phyloP scores from a whole-genome alignment of 53 echinoderm and acorn worm species.

The Crossaster papposus region DNA sequence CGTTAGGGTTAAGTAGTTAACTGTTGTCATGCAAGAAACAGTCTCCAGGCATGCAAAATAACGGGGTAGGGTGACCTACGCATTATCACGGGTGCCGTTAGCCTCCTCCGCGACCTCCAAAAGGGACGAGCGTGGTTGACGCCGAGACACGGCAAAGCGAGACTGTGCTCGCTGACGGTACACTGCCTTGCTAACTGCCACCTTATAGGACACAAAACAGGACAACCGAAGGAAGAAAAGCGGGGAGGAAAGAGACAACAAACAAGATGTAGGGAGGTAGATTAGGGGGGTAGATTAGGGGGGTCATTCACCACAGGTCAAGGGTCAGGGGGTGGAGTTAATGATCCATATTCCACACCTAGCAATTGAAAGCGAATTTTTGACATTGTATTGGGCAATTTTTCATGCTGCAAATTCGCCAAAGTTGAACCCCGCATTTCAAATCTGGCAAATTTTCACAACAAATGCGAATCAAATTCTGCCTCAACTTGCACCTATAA shows the following conservation, averaged over 20 bases:
- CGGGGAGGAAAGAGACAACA: neutral
- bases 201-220: constrained; percentile 38
- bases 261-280: neutral
- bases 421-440: too few relatives aligned
- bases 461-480: too few relatives aligned
- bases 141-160: constrained; percentile 76
- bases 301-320: neutral
- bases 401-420: too few relatives aligned
- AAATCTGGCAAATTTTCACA: too few relatives aligned
- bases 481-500: too few relatives aligned
- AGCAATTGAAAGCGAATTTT: too few relatives aligned
- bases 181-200: constrained; percentile 65
- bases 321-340: too few relatives aligned
- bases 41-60: neutral
- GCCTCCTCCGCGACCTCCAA: constrained; percentile 40
- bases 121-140: constrained; percentile 44
- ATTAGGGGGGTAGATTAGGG: neutral
- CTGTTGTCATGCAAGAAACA: neutral
- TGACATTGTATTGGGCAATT: too few relatives aligned
- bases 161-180: constrained; percentile 81
- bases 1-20: neutral
- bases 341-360: too few relatives aligned
- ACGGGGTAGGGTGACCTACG: neutral
- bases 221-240: neutral
- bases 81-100: constrained; percentile 12